Conservation (phyloP, 2,797 vertebrate species). For the Lepilemur septentrionalis region DNA sequence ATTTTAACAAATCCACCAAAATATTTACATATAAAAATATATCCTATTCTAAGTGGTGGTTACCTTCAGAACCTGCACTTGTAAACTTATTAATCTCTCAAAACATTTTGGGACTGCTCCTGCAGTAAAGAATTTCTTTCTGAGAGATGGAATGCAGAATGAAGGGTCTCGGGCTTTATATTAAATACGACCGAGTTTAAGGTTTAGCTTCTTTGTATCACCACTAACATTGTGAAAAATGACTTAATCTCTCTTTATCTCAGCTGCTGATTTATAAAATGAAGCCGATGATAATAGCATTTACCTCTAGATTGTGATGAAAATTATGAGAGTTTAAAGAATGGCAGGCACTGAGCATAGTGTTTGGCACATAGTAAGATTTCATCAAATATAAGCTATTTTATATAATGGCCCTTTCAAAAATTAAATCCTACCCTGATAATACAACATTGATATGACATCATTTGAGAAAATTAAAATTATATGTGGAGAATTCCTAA, state of each 20-base stretch:
- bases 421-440: neutral
- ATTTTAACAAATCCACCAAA: neutral
- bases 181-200: neutral
- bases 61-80: neutral
- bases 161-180: neutral
- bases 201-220: neutral
- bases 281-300: neutral
- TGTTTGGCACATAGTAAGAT: neutral
- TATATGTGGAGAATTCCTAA: neutral
- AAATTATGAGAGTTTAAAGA: neutral
- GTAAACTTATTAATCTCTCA: neutral
- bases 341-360: neutral
- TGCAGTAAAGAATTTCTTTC: neutral
- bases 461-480: neutral
- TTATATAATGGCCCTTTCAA: neutral
- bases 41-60: neutral
- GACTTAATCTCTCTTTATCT: neutral
- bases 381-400: neutral
- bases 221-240: neutral
- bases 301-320: neutral
- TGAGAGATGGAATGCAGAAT: neutral
- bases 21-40: neutral
- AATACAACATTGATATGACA: neutral
- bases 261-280: neutral
- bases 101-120: neutral